Evolutionary conservation across 2,888 invertebrate species (phyloP).

Genomic region (Pantelozetes paolii): DNA sequence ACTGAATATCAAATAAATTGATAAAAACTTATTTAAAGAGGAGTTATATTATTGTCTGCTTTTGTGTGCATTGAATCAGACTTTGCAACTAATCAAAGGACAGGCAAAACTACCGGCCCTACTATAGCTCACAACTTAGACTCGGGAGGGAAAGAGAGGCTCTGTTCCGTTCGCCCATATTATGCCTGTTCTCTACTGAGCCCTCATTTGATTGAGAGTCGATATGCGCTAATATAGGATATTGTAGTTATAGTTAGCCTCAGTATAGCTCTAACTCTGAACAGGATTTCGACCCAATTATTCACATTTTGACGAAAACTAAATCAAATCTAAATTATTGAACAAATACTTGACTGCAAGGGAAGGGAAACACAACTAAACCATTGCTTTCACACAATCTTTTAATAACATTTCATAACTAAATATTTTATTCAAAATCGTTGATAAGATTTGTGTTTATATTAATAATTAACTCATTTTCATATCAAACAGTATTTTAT

Average conservation of each 20-base stretch:
- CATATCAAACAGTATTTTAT: no score
- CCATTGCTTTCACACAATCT: not conserved
- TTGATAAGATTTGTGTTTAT: no score
- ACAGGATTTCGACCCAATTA: not conserved
- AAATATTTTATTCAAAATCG: no score
- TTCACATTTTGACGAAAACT: not conserved
- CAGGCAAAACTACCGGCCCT: not conserved
- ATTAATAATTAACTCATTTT: no score
- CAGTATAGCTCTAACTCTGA: not conserved
- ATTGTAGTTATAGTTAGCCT: not conserved
- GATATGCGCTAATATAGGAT: slow-evolving; percentile 28
- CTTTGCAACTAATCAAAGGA: slow-evolving; percentile 3
- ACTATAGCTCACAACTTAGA: not conserved
- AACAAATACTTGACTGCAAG: not conserved
- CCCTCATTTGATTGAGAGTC: slow-evolving; percentile 14
- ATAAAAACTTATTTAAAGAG: not conserved
- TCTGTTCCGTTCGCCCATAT: slow-evolving; percentile 14
- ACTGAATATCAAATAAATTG: not conserved
- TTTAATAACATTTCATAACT: no score
- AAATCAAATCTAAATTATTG: not conserved
- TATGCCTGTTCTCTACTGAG: not conserved
- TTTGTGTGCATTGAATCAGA: slow-evolving; percentile 3
- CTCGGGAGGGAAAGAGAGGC: not conserved
- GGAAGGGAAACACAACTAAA: not conserved
- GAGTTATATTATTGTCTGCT: slow-evolving; percentile 10